phyloP scores from a whole-genome alignment of 2,888 invertebrate genomes.

The Mactromeris polynyma region DNA sequence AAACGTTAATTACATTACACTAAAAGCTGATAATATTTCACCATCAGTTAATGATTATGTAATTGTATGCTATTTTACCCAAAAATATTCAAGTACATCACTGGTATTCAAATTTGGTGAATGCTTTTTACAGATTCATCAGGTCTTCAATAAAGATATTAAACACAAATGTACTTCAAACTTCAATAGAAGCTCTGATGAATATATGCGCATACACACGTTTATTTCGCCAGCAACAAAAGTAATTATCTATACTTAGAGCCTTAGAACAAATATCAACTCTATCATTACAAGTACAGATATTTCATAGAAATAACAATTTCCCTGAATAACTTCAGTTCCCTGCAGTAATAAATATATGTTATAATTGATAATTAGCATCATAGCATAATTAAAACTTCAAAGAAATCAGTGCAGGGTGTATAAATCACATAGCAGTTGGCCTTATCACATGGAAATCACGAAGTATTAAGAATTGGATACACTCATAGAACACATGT shows the following conservation, averaged over 20 bases:
- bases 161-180: not conserved
- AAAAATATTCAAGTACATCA: too few species aligned
- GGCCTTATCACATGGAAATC: conserved; percentile 22
- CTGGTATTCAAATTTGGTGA: too few species aligned
- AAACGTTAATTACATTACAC: too few species aligned
- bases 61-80: too few species aligned
- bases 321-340: conserved; percentile 26
- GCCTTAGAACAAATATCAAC: not conserved
- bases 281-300: not conserved
- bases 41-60: too few species aligned
- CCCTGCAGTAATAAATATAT: conserved; percentile 3
- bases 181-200: not conserved
- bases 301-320: conserved; percentile 5
- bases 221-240: not conserved
- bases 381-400: conserved; percentile 45
- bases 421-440: conserved; percentile 48
- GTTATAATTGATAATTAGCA: conserved; percentile 47
- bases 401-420: conserved; percentile 41
- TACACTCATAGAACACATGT: conserved; percentile 43
- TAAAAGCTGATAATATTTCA: too few species aligned
- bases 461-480: not conserved
- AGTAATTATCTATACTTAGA: not conserved
- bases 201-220: not conserved
- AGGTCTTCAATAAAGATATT: not conserved
- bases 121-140: not conserved